Conservation (phyloP, 2,113 vertebrate species). For the Lutjanus erythropterus region DNA sequence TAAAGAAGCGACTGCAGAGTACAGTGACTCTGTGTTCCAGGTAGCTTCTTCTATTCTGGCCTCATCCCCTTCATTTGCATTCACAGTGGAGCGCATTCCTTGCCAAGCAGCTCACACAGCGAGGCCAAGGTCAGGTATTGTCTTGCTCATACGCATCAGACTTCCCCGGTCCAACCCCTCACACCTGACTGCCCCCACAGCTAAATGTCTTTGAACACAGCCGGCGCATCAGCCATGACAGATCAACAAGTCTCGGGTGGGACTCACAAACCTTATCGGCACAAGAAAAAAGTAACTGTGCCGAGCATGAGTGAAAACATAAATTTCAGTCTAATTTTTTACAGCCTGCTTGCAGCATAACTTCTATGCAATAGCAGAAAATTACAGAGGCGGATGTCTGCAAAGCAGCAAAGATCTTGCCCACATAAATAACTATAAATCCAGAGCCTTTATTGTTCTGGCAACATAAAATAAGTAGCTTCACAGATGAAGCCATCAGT, state of each 20-base stretch:
- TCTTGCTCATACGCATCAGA: slow-evolving; percentile 73
- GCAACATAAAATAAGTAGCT: slow-evolving; percentile 29
- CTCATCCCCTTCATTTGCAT: slow-evolving; percentile 70
- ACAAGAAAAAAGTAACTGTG: slow-evolving; percentile 12
- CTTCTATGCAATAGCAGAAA: slow-evolving; percentile 12
- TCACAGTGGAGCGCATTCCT: slow-evolving; percentile 56
- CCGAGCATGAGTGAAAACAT: slow-evolving; percentile 23
- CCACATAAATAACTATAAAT: slow-evolving; percentile 39
- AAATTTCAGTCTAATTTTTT: slow-evolving; percentile 37
- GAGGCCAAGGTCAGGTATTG: slow-evolving; percentile 78
- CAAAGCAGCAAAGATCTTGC: not conserved
- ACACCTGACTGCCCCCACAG: slow-evolving; percentile 61
- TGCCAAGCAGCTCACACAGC: slow-evolving; percentile 54
- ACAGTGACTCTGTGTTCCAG: slow-evolving; percentile 57
- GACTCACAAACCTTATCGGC: slow-evolving; percentile 45
- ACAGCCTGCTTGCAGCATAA: slow-evolving; percentile 14
- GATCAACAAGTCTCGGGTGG: slow-evolving; percentile 61
- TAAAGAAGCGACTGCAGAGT: slow-evolving; percentile 31
- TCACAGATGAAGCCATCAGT: slow-evolving; percentile 49
- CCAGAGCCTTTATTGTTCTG: slow-evolving; percentile 44
- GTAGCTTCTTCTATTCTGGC: slow-evolving; percentile 41
- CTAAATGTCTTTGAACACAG: slow-evolving; percentile 69
- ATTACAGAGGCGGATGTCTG: slow-evolving; percentile 47
- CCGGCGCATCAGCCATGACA: slow-evolving; percentile 46
- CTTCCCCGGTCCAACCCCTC: slow-evolving; percentile 62